Evolutionary conservation across 23 tunicate species (phyloP).

Genomic region (Botrylloides violaceus): DNA sequence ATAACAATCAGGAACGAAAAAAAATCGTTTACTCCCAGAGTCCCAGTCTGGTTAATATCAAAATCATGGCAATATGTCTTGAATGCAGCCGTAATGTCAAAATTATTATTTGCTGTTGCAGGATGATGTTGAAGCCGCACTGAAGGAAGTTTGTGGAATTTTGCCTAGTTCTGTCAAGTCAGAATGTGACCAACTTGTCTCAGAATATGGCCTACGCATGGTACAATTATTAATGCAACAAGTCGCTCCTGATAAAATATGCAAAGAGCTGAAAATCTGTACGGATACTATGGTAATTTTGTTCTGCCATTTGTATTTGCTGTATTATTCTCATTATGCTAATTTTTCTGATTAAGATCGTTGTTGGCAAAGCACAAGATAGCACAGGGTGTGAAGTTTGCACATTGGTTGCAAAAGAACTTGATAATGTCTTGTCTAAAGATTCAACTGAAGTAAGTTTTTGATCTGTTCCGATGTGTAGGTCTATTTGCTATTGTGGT

Average conservation of each 20-base stretch:
- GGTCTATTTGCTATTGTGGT: no score
- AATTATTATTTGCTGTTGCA: no score
- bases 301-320: no score
- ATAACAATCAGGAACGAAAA: no score
- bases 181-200: neutral
- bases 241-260: neutral
- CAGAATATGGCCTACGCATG: neutral
- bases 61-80: no score
- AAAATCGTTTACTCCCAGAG: no score
- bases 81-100: no score
- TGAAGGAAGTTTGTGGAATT: constrained; percentile 27
- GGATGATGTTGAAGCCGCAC: constrained; percentile 20
- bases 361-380: neutral
- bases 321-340: no score
- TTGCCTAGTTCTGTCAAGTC: neutral
- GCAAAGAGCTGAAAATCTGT: neutral
- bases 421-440: constrained; percentile 4
- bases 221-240: neutral
- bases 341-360: no score
- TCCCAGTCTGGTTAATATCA: no score
- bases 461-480: no score
- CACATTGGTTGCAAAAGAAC: neutral
- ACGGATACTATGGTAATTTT: no score
- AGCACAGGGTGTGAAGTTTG: constrained; percentile 8
- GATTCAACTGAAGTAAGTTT: constrained; percentile 22